Base-by-base conservation (phyloP, 2,797 vertebrate genomes). In the Pagetopsis macropterus region DNA sequence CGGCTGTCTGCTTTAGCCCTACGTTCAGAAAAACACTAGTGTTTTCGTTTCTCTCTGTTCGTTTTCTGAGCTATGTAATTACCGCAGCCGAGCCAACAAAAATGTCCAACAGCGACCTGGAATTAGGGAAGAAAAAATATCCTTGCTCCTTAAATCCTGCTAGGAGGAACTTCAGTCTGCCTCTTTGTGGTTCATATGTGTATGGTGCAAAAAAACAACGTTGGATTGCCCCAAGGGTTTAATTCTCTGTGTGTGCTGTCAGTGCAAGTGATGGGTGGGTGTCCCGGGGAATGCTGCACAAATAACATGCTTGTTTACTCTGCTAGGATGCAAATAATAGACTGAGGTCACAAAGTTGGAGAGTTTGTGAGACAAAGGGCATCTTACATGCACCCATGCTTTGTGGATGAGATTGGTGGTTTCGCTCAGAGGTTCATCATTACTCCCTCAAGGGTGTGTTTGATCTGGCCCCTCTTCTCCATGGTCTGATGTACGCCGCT, bases 11-110 rank as follows among this genome's bases (percentile, higher is more conserved):
- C 81, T 73, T 73, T 66, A 84, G 79, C 48, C 72, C 50, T 59
- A 70, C 21, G 2, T 81, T 87, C 70, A 84, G 68, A 84, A 88
- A 88, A 90, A 90, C 80, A 86, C 1, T 55, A 81, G 70, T 88
- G 82, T 90, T 91, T 90, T 90, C 64, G n/a, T 91, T 90, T 83
- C 83, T 84, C 70, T 71, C 59, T 79, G 59, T 88, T 86, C 72
- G 5, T 89, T 92, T 92, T 92, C 76, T 55, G 72, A 84, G 78
- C 85, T 83, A 79, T 85, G 87, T 90, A 93, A 93, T 93, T 93
- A 93, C 86, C 75, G 83, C 78, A 56, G 76, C 84, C n/a, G n/a
- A 68, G 89, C 89, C 91, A 93, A 92, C 81, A 76, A 63, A 91
- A 91, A 92, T 81, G 81, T 83, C 82, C 78, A 81, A 81, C 57